These are phyloP conservation scores for Megastigmus dorsalis DNA, from an alignment of 2,888 invertebrate species.

Conservation along the genomic window DNA sequence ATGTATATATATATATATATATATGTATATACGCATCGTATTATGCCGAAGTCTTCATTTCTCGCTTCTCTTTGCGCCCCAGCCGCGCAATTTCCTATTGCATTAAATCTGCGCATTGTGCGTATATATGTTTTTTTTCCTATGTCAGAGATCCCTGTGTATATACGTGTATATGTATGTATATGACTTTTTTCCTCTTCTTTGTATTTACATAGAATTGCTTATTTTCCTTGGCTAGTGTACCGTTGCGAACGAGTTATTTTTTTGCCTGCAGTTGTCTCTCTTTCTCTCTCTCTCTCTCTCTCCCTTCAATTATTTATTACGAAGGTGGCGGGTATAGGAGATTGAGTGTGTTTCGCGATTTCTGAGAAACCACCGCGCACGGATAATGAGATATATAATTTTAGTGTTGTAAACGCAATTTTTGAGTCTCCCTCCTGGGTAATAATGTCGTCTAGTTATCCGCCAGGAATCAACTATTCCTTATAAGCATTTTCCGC, in stretches of 20 bases:
- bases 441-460: conserved; percentile 46
- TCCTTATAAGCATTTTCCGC: conserved; percentile 43
- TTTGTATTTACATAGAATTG: conserved; percentile 52
- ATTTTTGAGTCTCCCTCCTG: conserved; percentile 5
- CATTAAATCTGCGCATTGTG: conserved; percentile 35
- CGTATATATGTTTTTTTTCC: background rate
- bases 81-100: conserved; percentile 31
- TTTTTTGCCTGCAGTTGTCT: conserved; percentile 26
- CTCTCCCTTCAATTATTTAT: conserved; percentile 49
- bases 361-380: conserved; percentile 27
- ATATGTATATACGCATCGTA: background rate
- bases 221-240: conserved; percentile 35
- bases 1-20: no score
- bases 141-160: background rate
- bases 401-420: conserved; percentile 30
- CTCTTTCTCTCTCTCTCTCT: conserved; percentile 6
- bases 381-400: conserved; percentile 43
- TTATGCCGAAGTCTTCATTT: conserved; percentile 27
- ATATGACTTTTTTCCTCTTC: background rate
- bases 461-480: background rate
- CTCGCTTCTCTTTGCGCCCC: conserved; percentile 32
- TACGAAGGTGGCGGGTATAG: conserved; percentile 22
- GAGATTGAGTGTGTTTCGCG: conserved; percentile 34
- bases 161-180: background rate
- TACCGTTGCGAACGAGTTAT: conserved; percentile 40